A percentile compares a stretch with the other conserved stretches of the same genome.
Evolutionary conservation across 1,140 invertebrate species (phyloP).

Genomic region (Chelonus insularis): DNA sequence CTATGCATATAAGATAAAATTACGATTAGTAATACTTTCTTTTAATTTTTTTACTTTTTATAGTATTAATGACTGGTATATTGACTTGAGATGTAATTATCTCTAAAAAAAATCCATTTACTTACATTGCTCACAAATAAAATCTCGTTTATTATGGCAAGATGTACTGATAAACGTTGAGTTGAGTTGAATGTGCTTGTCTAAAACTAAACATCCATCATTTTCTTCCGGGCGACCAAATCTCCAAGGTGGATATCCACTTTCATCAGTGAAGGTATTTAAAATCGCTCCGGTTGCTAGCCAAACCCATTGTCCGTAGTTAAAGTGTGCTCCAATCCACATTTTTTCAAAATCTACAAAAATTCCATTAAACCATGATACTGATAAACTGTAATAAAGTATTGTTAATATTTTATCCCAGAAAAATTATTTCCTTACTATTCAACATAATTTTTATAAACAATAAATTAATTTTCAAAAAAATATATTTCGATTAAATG

Average conservation of each 20-base stretch:
- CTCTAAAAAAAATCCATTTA: too few species aligned
- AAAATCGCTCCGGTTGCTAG: constrained; percentile 37
- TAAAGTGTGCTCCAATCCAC: constrained; percentile 41
- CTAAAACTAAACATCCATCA: constrained; percentile 36
- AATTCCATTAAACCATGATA: too few species aligned
- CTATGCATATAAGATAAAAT: constrained; percentile 1
- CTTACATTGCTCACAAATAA: constrained; percentile 43
- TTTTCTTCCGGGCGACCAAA: constrained; percentile 37
- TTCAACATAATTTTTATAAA: too few species aligned
- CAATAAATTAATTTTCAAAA: neutral
- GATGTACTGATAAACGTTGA: constrained; percentile 34
- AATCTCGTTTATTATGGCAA: constrained; percentile 39
- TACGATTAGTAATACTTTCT: neutral
- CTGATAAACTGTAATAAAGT: too few species aligned
- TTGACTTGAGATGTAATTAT: too few species aligned
- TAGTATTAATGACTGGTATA: too few species aligned
- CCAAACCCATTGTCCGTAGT: constrained; percentile 39
- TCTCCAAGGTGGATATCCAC: constrained; percentile 40
- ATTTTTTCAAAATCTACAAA: constrained; percentile 39
- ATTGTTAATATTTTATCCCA: too few species aligned
- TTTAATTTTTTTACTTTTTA: constrained; percentile 13
- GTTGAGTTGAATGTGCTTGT: constrained; percentile 35
- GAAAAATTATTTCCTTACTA: too few species aligned
- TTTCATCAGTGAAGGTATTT: constrained; percentile 31
- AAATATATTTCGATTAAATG: neutral